Percentiles rank a stretch among this genome's conserved stretches.
Conservation (phyloP, 2,113 vertebrate species). For the Chamaetylas fuelleborni region DNA sequence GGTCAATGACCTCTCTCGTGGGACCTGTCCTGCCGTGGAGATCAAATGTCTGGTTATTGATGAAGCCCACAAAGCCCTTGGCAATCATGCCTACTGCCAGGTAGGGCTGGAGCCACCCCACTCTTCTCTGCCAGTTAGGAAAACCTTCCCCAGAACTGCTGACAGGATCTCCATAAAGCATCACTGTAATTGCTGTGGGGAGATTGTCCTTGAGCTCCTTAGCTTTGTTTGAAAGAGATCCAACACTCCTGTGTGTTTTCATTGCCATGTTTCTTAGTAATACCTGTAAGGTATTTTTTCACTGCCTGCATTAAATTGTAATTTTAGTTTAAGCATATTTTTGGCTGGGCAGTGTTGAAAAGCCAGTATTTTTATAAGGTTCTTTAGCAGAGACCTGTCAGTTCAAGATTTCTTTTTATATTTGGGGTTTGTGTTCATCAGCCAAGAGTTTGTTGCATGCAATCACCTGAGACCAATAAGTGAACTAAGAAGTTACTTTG, state of each 20-base stretch:
- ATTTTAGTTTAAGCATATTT: neutral
- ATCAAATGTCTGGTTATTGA: conserved; percentile 94
- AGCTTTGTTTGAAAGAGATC: neutral
- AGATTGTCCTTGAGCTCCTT: neutral
- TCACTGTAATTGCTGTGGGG: neutral
- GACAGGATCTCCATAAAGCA: fast-evolving
- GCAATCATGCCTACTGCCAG: conserved; percentile 97
- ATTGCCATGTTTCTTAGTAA: neutral
- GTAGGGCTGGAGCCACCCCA: conserved; percentile 52
- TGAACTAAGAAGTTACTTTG: neutral
- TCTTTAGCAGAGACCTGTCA: neutral
- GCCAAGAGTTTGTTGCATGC: neutral
- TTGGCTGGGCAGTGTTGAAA: neutral
- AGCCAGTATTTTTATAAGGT: neutral
- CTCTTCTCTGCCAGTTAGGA: fast-evolving
- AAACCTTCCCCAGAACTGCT: neutral
- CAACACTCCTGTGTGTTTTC: fast-evolving
- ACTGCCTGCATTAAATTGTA: neutral
- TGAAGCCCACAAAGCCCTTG: conserved; percentile 94
- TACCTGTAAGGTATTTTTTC: neutral
- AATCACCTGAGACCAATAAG: neutral
- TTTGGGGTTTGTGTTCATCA: neutral
- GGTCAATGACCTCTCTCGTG: conserved; percentile 92
- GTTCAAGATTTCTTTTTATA: neutral
- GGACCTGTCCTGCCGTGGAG: conserved; percentile 82